Evolutionary conservation across 2,113 vertebrate genomes (phyloP), one percentile per base, ranked within the genome.

Genomic region (Bagarius yarrelli): DNA sequence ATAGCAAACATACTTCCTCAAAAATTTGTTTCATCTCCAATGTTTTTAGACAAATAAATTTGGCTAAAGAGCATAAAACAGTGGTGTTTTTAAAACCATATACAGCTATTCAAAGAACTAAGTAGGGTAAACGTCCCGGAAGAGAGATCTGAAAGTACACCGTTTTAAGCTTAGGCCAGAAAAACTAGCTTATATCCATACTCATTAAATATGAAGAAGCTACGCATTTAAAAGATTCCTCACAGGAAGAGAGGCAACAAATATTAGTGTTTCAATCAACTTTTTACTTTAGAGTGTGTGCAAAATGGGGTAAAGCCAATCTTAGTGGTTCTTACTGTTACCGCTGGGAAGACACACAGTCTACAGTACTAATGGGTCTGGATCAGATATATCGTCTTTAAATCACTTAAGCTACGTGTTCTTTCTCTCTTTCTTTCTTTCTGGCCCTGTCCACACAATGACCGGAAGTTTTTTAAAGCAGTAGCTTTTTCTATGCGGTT

Each of bases 101-200:
- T 69, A 61, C 44, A 50, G 55, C 53, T 85, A 71, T 87, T 85
- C 74, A 83, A 78, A 60, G 55, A 79, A 53, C 71, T 84, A 86
- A 84, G 81, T 80, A 88, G 75, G 83, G 82, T 78, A 59, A 82
- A 80, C 70, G 18, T 80, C 70, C 50, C 83, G 74, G 61, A 32
- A 85, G 78, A 80, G 57, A 36, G 77, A 66, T 79, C 79, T 85
- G 76, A 83, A 79, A 77, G 63, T 30, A 56, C 44, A 16, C 47
- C 21, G 8, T 85, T 83, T 85, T 73, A 80, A 83, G 81, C 64
- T 8, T 21, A 55, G 25, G 64, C 73, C 13, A 60, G 76, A 81
- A 44, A 85, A 80, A 40, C 69, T 19, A 66, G 70, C 47, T 78
- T 72, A 75, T 52, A 73, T 55, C 64, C 59, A 52, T 64, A 34